A percentile compares a stretch with the other conserved stretches of the same genome.
These are phyloP conservation scores for Otus scops DNA, from an alignment of 2,797 vertebrate genomes.

Conservation along the genomic window DNA sequence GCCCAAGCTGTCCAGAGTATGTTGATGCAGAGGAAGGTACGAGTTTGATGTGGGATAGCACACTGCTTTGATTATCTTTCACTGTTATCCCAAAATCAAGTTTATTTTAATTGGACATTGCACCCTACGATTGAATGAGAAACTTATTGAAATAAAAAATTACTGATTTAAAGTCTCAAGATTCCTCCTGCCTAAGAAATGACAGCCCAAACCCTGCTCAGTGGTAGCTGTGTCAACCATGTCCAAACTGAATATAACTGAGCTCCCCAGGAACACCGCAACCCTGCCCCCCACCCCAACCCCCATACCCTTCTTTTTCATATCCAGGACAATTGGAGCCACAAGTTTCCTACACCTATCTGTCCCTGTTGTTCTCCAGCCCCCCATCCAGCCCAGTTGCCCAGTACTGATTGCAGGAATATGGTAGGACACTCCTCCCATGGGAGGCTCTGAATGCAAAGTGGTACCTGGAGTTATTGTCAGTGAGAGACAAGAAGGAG, in stretches of 20 bases:
- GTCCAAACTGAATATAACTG: not conserved
- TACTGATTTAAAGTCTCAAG: not conserved
- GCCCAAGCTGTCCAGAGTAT: not conserved
- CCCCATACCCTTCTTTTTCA: not conserved
- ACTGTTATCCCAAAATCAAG: not conserved
- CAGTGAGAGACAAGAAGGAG: not conserved
- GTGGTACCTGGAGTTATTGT: not conserved
- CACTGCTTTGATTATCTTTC: not conserved
- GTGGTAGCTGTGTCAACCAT: not conserved
- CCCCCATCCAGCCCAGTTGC: rapidly evolving
- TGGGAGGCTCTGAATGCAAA: not conserved
- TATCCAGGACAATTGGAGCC: not conserved
- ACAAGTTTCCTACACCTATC: not conserved
- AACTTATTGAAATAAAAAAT: not conserved
- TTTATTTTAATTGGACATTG: not conserved
- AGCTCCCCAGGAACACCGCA: not conserved
- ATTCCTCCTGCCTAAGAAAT: not conserved
- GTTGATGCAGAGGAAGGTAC: not conserved
- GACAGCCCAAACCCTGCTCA: not conserved
- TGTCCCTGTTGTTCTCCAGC: not conserved
- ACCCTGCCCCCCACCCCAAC: rapidly evolving
- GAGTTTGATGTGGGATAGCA: not conserved
- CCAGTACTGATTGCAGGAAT: not conserved
- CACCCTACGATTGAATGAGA: not conserved
- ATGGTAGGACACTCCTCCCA: not conserved